Evolutionary conservation across 2,797 vertebrate species (phyloP), one percentile per base, ranked within the genome.

Genomic region (Coccyzus lansbergi): DNA sequence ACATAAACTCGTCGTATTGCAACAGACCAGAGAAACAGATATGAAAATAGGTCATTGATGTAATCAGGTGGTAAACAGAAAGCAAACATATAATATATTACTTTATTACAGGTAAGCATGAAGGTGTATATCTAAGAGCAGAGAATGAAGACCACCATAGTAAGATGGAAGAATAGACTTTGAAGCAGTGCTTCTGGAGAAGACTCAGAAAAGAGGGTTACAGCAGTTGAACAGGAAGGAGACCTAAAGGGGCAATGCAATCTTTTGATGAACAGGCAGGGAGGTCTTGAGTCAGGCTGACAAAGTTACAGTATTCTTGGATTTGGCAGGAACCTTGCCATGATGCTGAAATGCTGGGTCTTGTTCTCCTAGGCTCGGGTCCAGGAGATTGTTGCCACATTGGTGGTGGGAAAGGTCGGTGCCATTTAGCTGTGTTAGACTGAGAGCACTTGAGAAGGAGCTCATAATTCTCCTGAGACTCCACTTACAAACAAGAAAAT

Each of bases 11-110:
- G 20, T 60, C 1, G 0, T 68, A 64, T 59, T 84, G 53, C 88
- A 92, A 72, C 46, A 88, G 88, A 94, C 31, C 48, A 46, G 67
- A 84, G 74, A 58, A 95, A 64, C 19, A 65, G 42, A 83, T 68
- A 88, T 0, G 0, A 90, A 92, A 88, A 88, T 9, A 88, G 67
- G 42, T 83, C 70, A 52, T 29, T 65, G 59, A 59, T 59, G 19
- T 63, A 90, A 90, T 76, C 63, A 72, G 21, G 19, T 60, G 42
- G 51, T 76, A 86, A 92, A 79, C 24, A 81, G 70, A 91, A 88
- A 72, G 34, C 53, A 90, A 62, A 38, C 21, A 7, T 49, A 24
- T 46, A 38, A 69, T 49, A 22, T 29, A 20, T 29, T 56, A n/a
- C 17, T 34, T 78, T 69, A 63, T 51, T 81, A 28, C 42, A 84